Evolutionary conservation across 1,140 invertebrate species (phyloP), one percentile per base, ranked within the genome.

Genomic region (Cyrtorhinus lividipennis): DNA sequence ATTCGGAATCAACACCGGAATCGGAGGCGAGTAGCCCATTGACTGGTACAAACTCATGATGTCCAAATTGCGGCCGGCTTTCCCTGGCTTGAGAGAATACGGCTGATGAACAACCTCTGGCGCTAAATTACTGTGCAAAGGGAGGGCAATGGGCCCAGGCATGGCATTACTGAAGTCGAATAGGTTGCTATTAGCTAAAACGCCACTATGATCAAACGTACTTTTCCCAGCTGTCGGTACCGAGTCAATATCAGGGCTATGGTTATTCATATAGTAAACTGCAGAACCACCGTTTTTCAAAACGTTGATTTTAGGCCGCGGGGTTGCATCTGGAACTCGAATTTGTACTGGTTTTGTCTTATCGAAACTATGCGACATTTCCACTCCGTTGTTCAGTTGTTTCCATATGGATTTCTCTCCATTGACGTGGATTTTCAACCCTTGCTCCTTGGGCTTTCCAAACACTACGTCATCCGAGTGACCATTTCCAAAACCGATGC

Each of bases 111-210:
- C 1, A 2, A 8, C 8, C 10, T 13, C n/a, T 2, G 27, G 23
- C 2, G 22, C 23, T 56, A 27, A 1, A 13, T 22, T 24, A 30
- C 10, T 15, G 2, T 2, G n/a, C 20, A 57, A 2, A 12, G 56
- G 48, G 8, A 30, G 22, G 5, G 38, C 45, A 15, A 62, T 15
- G 8, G 62, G 62, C 15, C 56, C 57, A 20, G 59, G 25, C 45
- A 66, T 64, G 20, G 66, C 66, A 30, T 66, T 66, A 12, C 48
- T 64, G 61, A 66, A 66, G 30, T 66, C 66, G 24, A 66, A 66
- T 13, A 24, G n/a, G 45, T 66, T 66, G 45, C 63, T 66, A 15
- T 64, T 30, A n/a, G 57, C 56, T 18, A 66, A 27, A 30, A 63
- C 66, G 22, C 62, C 60, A 23, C 61, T 61, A 48, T 66, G 66